Evolutionary conservation across 2,888 invertebrate species (phyloP).

Genomic region (Cyclophora albipunctata): DNA sequence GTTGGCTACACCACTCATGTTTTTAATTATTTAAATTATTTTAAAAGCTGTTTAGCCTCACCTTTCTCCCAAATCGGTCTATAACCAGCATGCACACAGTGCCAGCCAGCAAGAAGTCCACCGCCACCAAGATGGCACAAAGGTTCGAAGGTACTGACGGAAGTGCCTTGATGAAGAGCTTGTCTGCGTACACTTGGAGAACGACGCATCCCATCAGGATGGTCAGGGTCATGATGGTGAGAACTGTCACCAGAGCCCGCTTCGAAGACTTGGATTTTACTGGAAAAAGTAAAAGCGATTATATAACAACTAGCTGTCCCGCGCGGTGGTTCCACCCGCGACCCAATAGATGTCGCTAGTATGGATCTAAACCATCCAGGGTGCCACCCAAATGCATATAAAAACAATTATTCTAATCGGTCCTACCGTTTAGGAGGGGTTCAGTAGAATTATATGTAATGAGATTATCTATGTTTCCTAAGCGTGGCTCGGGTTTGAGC

Average conservation of each 20-base stretch:
- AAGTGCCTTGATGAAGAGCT: constrained; percentile 53
- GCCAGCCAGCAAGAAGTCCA: constrained; percentile 45
- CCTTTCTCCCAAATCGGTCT: constrained; percentile 58
- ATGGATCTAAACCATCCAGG: too few species aligned
- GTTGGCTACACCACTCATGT: too few species aligned
- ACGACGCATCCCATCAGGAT: constrained; percentile 60
- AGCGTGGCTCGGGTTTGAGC: too few species aligned
- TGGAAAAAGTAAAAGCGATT: constrained; percentile 15
- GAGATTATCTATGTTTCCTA: too few species aligned
- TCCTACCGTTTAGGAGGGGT: too few species aligned
- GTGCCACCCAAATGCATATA: too few species aligned
- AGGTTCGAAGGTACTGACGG: constrained; percentile 54
- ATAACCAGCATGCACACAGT: constrained; percentile 38
- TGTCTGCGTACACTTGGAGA: constrained; percentile 59
- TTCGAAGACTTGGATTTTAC: constrained; percentile 43
- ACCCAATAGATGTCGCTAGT: too few species aligned
- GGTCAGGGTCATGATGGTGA: constrained; percentile 41
- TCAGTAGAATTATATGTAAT: too few species aligned
- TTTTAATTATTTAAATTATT: too few species aligned
- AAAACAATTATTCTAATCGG: too few species aligned
- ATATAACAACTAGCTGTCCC: too few species aligned
- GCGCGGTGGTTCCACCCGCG: too few species aligned
- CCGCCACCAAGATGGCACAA: constrained; percentile 52
- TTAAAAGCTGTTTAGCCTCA: constrained; percentile 12
- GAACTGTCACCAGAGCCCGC: constrained; percentile 27